These are phyloP conservation scores for Aphelenchoides avenae DNA, from an alignment of 1,140 invertebrate genomes.

Conservation along the genomic window DNA sequence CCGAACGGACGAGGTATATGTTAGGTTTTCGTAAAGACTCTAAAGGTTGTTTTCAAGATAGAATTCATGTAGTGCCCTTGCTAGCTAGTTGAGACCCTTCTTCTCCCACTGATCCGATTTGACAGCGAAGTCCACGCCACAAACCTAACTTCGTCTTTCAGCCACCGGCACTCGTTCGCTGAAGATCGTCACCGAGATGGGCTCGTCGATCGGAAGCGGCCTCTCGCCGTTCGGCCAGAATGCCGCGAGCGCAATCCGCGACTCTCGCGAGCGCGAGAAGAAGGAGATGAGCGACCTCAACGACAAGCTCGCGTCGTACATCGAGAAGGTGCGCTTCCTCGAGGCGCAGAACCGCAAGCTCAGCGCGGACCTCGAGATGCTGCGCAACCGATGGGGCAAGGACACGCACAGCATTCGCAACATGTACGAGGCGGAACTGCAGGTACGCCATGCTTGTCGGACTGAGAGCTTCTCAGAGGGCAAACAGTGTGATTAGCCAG, in stretches of 20 bases:
- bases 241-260: constrained; percentile 60
- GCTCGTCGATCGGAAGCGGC: constrained; percentile 20
- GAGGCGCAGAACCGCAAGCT: constrained; percentile 63
- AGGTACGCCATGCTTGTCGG: too few relatives aligned
- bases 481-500: too few relatives aligned
- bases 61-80: too few relatives aligned
- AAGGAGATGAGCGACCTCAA: constrained; percentile 63
- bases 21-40: too few relatives aligned
- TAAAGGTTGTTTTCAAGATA: too few relatives aligned
- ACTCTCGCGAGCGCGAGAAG: constrained; percentile 62
- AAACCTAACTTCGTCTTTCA: too few relatives aligned
- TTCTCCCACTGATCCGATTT: too few relatives aligned
- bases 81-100: too few relatives aligned
- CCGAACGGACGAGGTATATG: too few relatives aligned
- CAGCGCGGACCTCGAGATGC: constrained; percentile 60
- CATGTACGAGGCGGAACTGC: constrained; percentile 63
- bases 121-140: too few relatives aligned
- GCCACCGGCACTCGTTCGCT: constrained; percentile 34
- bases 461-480: too few relatives aligned
- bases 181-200: constrained; percentile 54
- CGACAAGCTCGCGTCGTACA: constrained; percentile 63
- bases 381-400: constrained; percentile 62
- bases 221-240: constrained; percentile 51
- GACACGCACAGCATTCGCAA: constrained; percentile 61
- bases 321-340: constrained; percentile 63